These are phyloP conservation scores for Pomatorhinus ruficollis DNA, from an alignment of 2,113 vertebrate species.

Conservation along the genomic window DNA sequence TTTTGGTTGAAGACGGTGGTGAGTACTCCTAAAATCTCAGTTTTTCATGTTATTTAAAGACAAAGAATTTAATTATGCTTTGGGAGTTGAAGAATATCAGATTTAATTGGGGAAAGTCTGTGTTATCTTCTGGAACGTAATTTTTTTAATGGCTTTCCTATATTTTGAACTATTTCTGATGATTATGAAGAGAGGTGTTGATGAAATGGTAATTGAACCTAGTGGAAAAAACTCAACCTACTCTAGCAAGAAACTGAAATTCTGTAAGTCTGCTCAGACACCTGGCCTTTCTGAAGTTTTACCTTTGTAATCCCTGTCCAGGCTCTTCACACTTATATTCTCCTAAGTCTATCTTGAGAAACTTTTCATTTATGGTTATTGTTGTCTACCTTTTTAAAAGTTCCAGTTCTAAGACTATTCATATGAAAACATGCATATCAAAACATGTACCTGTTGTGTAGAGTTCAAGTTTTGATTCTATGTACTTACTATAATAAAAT, in stretches of 20 bases:
- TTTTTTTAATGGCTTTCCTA: background rate
- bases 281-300: background rate
- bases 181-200: fast-evolving
- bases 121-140: background rate
- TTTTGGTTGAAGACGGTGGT: constrained; percentile 89
- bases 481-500: background rate
- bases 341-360: background rate
- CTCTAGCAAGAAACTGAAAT: background rate
- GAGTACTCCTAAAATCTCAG: constrained; percentile 57
- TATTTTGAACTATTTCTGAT: background rate
- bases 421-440: background rate
- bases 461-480: background rate
- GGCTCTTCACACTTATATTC: background rate
- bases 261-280: background rate
- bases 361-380: background rate
- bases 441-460: background rate
- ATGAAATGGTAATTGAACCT: background rate
- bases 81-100: background rate
- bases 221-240: background rate
- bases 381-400: background rate
- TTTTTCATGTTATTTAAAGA: background rate
- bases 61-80: background rate
- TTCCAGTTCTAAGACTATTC: background rate
- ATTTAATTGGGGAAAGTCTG: background rate
- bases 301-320: background rate